These are phyloP conservation scores for Vulpes ferrilata DNA, from an alignment of 2,113 vertebrate species.

Conservation along the genomic window DNA sequence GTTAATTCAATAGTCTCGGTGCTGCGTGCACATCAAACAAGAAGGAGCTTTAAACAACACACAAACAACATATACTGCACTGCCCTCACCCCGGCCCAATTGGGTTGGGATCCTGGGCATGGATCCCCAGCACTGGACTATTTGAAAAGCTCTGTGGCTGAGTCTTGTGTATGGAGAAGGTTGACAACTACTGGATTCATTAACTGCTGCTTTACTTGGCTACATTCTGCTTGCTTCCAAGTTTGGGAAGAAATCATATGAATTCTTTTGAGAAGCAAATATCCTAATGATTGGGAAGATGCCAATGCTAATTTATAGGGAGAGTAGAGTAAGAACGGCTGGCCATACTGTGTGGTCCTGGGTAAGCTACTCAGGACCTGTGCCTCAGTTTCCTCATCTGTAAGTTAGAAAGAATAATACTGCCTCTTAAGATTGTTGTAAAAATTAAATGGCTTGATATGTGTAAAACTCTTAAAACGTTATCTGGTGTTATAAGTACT, in stretches of 20 bases:
- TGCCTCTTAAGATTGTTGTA: not conserved
- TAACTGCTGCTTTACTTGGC: not conserved
- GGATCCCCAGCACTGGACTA: too few species aligned
- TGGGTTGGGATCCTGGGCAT: not conserved
- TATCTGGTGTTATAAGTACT: not conserved
- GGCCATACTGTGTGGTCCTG: not conserved
- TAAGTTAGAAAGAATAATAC: not conserved
- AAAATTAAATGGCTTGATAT: not conserved
- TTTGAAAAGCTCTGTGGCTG: not conserved
- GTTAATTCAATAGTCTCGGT: not conserved
- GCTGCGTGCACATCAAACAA: not conserved
- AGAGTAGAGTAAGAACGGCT: not conserved
- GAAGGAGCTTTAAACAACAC: not conserved
- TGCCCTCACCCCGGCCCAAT: not conserved
- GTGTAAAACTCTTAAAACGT: not conserved
- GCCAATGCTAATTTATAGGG: not conserved
- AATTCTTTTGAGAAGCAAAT: constrained; percentile 4
- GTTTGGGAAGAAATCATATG: not conserved
- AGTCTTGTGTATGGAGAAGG: not conserved
- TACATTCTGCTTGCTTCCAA: constrained; percentile 34
- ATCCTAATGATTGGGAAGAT: not conserved
- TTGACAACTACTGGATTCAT: not conserved
- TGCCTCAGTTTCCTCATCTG: not conserved
- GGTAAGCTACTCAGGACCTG: not conserved
- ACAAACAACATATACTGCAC: not conserved